A percentile compares a stretch with the other conserved stretches of the same genome.
These are phyloP conservation scores for Rallus limicola DNA, from an alignment of 2,113 vertebrate genomes.

Conservation along the genomic window DNA sequence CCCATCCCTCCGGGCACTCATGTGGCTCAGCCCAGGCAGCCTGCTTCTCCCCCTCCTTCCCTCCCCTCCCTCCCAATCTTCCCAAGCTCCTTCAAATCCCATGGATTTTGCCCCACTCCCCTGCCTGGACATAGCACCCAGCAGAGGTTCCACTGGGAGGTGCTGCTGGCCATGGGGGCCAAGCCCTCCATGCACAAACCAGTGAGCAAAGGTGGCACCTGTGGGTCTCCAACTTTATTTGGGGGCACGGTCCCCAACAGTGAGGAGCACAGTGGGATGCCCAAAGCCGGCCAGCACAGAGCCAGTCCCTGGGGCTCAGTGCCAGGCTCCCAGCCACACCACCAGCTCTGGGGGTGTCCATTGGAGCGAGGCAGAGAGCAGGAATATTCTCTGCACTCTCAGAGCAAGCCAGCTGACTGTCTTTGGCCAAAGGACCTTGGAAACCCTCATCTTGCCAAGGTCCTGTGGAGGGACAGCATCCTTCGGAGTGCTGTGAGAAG, in stretches of 20 bases:
- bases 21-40: rapidly evolving
- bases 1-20: rapidly evolving
- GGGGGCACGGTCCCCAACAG: rapidly evolving
- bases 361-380: background rate
- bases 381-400: rapidly evolving
- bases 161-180: rapidly evolving
- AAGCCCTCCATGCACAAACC: background rate
- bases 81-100: background rate
- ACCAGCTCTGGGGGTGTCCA: background rate
- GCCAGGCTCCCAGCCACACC: background rate
- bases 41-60: background rate
- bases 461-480: background rate
- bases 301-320: background rate
- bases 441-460: too few species aligned
- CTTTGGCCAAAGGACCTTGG: background rate
- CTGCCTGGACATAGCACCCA: rapidly evolving
- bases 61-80: too few species aligned
- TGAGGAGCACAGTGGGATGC: background rate
- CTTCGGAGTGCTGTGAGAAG: background rate
- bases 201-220: background rate
- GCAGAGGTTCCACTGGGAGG: background rate
- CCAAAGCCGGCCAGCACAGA: background rate
- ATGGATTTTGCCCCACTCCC: background rate
- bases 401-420: background rate
- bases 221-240: background rate